Percentiles rank a stretch among this genome's conserved stretches.
Evolutionary conservation across 2,888 invertebrate species (phyloP).

Genomic region (Coelopa pilipes): DNA sequence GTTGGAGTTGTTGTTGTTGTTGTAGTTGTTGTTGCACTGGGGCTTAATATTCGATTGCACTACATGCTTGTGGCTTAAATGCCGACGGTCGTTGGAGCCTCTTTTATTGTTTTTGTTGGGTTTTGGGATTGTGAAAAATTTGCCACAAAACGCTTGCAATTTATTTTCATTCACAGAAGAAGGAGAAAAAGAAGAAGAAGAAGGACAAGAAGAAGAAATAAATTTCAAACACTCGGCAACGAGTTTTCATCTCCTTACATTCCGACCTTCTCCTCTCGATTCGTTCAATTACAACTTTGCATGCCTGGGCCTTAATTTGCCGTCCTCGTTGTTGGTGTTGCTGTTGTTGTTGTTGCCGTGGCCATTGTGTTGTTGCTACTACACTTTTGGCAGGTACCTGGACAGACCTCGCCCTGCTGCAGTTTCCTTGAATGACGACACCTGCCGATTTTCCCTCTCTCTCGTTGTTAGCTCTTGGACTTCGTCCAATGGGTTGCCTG

Average conservation of each 20-base stretch:
- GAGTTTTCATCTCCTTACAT: too few relatives aligned
- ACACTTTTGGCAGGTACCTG: not conserved
- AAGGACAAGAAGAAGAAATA: too few relatives aligned
- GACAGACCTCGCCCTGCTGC: not conserved
- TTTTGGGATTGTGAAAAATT: too few relatives aligned
- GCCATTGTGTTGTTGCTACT: not conserved
- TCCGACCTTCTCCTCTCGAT: not conserved
- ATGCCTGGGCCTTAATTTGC: not conserved
- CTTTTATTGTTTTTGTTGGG: conserved; percentile 7
- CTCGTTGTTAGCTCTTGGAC: conserved; percentile 22
- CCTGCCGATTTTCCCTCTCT: not conserved
- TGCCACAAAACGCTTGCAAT: too few relatives aligned
- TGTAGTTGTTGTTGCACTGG: not conserved
- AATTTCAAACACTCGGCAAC: too few relatives aligned
- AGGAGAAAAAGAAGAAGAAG: too few relatives aligned
- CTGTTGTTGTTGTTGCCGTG: not conserved
- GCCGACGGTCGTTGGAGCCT: conserved; percentile 18
- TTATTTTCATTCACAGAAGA: too few relatives aligned
- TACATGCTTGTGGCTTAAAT: conserved; percentile 19
- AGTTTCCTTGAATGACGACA: conserved; percentile 22
- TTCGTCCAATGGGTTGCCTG: not conserved
- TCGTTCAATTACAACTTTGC: conserved; percentile 30
- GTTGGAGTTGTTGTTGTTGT: not conserved
- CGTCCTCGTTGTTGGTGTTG: not conserved
- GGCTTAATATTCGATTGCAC: too few relatives aligned